Evolutionary conservation across 2,888 invertebrate species (phyloP).

Genomic region (Lasioglossum calceatum): DNA sequence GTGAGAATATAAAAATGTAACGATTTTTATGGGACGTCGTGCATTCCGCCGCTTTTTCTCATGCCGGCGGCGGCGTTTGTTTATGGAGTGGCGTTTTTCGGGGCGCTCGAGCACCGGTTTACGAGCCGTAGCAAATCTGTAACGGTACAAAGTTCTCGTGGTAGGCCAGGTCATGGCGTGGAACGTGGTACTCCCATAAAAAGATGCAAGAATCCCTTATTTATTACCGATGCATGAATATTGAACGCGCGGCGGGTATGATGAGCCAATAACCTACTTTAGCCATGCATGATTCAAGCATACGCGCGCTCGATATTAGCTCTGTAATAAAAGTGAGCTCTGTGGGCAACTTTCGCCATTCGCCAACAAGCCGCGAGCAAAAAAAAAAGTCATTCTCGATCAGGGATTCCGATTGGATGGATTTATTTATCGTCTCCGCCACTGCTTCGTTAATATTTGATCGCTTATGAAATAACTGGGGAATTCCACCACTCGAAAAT

Average conservation of each 20-base stretch:
- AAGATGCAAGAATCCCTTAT: slow-evolving; percentile 23
- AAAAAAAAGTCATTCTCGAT: neutral
- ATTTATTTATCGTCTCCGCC: neutral
- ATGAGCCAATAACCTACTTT: slow-evolving; percentile 46
- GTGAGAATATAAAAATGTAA: neutral
- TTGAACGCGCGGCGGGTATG: slow-evolving; percentile 14
- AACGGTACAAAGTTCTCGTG: neutral
- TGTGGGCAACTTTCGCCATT: neutral
- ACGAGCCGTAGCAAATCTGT: neutral
- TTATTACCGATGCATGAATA: slow-evolving; percentile 41
- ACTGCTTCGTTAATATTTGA: neutral
- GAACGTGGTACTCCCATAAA: neutral
- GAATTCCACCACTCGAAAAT: neutral
- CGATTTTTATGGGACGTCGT: neutral
- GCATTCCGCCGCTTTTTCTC: too few species aligned
- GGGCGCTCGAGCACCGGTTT: neutral
- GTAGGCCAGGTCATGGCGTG: neutral
- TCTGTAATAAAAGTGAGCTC: slow-evolving; percentile 16
- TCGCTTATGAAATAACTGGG: neutral
- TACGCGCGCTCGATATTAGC: slow-evolving; percentile 31
- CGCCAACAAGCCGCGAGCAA: neutral
- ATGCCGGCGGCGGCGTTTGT: neutral
- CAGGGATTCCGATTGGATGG: neutral
- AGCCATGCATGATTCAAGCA: slow-evolving; percentile 21
- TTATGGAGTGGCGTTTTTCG: neutral